Evolutionary conservation across 2,113 vertebrate genomes (phyloP).

Genomic region (Calidris pugnax): DNA sequence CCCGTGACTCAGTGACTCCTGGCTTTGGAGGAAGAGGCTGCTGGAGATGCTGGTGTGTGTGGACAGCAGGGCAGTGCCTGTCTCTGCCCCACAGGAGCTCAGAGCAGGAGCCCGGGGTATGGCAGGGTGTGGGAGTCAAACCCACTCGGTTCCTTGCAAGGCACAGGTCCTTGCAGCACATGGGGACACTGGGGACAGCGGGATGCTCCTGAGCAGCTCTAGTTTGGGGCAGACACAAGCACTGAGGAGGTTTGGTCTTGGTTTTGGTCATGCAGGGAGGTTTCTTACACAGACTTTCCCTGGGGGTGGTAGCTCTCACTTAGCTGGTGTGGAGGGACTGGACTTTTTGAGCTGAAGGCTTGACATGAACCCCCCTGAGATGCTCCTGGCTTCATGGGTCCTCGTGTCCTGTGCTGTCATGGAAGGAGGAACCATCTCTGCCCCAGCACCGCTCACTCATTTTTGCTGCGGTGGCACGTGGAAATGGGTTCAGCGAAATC

Average conservation of each 20-base stretch:
- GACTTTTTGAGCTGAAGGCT: not conserved
- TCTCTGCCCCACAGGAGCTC: not conserved
- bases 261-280: not conserved
- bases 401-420: accelerated
- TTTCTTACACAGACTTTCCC: not conserved
- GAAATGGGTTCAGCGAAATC: not conserved
- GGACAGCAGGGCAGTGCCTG: not conserved
- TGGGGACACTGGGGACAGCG: accelerated
- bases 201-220: not conserved
- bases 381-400: not conserved
- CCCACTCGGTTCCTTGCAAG: accelerated
- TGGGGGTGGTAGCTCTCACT: accelerated
- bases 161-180: accelerated
- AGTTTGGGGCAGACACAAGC: accelerated
- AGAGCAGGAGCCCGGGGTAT: accelerated
- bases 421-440: accelerated
- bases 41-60: not conserved
- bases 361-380: not conserved
- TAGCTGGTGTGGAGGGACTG: not conserved
- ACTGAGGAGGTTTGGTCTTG: not conserved
- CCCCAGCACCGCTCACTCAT: accelerated
- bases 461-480: accelerated
- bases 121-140: not conserved
- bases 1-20: not conserved
- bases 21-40: not conserved